These are phyloP conservation scores for Pelmatolapia mariae DNA, from an alignment of 2,113 vertebrate genomes.

Conservation along the genomic window DNA sequence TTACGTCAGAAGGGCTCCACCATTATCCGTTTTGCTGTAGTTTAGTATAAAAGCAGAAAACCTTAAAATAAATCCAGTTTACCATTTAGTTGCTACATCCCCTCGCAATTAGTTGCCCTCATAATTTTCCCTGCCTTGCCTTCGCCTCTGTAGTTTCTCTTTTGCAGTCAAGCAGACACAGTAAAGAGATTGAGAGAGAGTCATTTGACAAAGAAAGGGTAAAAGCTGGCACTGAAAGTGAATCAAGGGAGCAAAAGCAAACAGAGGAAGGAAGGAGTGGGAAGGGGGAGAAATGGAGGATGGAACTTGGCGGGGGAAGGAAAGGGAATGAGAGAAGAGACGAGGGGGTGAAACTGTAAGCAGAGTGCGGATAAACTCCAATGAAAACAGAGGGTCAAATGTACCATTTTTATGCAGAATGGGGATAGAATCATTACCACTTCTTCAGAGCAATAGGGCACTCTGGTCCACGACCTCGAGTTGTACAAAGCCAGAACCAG, in stretches of 20 bases:
- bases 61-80: neutral
- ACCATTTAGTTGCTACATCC: slow-evolving; percentile 8
- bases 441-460: slow-evolving; percentile 21
- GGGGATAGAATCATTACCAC: slow-evolving; percentile 21
- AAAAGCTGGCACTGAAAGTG: slow-evolving; percentile 59
- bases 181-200: slow-evolving; percentile 35
- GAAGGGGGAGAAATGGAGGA: slow-evolving; percentile 50
- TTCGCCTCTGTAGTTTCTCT: neutral
- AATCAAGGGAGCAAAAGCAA: slow-evolving; percentile 69
- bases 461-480: neutral
- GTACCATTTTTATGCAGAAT: slow-evolving; percentile 38
- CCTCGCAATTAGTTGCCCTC: neutral
- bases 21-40: neutral
- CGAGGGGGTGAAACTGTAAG: slow-evolving; percentile 21
- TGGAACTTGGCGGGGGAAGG: slow-evolving; percentile 43
- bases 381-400: slow-evolving; percentile 63
- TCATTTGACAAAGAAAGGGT: slow-evolving; percentile 51
- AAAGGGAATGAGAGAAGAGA: slow-evolving; percentile 24
- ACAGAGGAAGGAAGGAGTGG: slow-evolving; percentile 71
- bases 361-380: slow-evolving; percentile 27
- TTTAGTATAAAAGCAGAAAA: neutral
- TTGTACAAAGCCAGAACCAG: neutral
- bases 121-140: neutral
- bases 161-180: slow-evolving; percentile 31
- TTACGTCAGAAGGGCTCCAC: neutral